Conservation (phyloP, 2,797 vertebrate genomes). For the Centroberyx gerrardi region DNA sequence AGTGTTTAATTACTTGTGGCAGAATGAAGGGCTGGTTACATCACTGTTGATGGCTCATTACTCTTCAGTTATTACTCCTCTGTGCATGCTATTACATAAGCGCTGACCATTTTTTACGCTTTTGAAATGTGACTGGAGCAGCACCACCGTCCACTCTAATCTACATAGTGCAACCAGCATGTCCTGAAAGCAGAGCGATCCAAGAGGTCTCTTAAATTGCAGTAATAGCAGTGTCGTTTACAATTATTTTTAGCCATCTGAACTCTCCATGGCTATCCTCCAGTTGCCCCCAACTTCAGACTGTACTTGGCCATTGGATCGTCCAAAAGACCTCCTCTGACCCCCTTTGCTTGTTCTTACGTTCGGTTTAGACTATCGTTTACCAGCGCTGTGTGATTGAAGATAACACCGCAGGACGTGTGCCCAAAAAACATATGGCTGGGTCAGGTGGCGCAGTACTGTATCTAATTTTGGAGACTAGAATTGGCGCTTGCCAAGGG, state of each 20-base stretch:
- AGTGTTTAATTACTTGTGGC: slow-evolving; percentile 65
- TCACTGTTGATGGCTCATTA: slow-evolving; percentile 77
- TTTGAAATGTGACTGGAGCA: slow-evolving; percentile 15
- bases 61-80: slow-evolving; percentile 56
- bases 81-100: slow-evolving; percentile 71
- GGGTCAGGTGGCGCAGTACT: slow-evolving; percentile 12
- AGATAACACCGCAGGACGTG: neutral
- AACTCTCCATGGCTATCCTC: neutral
- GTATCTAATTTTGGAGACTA: slow-evolving; percentile 63
- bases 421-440: slow-evolving; percentile 12
- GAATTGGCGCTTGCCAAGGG: neutral
- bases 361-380: neutral
- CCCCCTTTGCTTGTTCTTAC: neutral
- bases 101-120: neutral
- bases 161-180: neutral
- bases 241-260: slow-evolving; percentile 12
- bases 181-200: neutral
- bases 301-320: neutral
- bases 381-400: neutral
- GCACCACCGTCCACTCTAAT: neutral
- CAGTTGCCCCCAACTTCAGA: no score
- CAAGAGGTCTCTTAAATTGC: slow-evolving; percentile 2
- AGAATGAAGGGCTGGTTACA: slow-evolving; percentile 66
- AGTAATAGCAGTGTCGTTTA: slow-evolving; percentile 9
- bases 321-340: neutral